These are phyloP conservation scores for Ranitomeya imitator DNA, from an alignment of 2,113 vertebrate genomes.

Conservation along the genomic window DNA sequence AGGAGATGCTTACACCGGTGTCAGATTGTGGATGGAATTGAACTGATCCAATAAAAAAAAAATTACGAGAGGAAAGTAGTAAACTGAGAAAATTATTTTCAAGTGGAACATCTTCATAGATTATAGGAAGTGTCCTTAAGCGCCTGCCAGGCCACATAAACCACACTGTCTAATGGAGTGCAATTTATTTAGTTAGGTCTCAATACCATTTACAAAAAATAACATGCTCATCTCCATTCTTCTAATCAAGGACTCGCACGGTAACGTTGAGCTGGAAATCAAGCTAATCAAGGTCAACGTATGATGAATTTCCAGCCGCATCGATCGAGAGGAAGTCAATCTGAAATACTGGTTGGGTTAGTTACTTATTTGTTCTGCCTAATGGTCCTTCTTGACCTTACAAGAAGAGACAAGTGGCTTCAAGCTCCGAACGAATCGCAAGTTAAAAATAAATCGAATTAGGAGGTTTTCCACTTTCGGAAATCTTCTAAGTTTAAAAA, in stretches of 20 bases:
- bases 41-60: not conserved
- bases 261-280: not conserved
- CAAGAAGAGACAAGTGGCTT: not conserved
- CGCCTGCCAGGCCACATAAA: not conserved
- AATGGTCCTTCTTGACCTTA: not conserved
- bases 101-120: not conserved
- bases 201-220: constrained; percentile 2
- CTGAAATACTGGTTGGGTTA: not conserved
- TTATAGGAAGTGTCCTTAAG: not conserved
- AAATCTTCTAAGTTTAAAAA: no score
- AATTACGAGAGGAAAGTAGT: not conserved
- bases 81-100: not conserved
- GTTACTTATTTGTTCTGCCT: constrained; percentile 1
- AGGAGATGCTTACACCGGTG: not conserved
- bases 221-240: not conserved
- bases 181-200: constrained; percentile 18
- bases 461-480: not conserved
- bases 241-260: not conserved
- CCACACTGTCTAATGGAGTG: not conserved
- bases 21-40: constrained; percentile 3
- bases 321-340: constrained; percentile 6
- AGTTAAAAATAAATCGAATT: not conserved
- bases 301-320: not conserved
- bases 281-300: not conserved
- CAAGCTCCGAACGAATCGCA: not conserved